A percentile compares a stretch with the other conserved stretches of the same genome.
Evolutionary conservation across 64 coral and sea anemone species (phyloP).

Genomic region (Actinia tenebrosa): DNA sequence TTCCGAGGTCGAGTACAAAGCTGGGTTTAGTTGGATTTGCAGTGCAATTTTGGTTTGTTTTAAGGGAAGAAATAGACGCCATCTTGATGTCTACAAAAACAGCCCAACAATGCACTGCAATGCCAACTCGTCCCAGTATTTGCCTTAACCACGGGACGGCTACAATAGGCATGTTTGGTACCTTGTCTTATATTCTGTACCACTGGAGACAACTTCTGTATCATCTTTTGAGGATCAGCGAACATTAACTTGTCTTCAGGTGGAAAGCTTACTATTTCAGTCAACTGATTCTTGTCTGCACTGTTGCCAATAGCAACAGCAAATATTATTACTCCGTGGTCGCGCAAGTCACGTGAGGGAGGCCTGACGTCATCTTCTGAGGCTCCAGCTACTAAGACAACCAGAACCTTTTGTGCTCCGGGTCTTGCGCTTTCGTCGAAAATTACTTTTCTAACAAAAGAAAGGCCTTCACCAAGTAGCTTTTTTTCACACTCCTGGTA

Average conservation of each 20-base stretch:
- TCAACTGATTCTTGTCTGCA: constrained; percentile 18
- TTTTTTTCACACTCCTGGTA: not conserved
- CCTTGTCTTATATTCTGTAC: constrained; percentile 49
- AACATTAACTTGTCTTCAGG: constrained; percentile 8
- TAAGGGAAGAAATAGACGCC: too few species aligned
- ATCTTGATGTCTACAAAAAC: too few species aligned
- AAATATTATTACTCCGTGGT: constrained; percentile 45
- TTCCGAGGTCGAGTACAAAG: too few species aligned
- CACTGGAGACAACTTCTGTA: constrained; percentile 15
- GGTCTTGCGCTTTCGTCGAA: constrained; percentile 44
- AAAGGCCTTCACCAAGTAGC: constrained; percentile 11
- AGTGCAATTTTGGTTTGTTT: not conserved
- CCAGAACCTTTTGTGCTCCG: constrained; percentile 30
- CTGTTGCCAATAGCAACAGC: constrained; percentile 16
- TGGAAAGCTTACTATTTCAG: constrained; percentile 23
- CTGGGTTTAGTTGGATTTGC: too few species aligned
- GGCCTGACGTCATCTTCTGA: constrained; percentile 30
- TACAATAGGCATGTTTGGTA: not conserved
- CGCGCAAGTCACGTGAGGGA: constrained; percentile 32
- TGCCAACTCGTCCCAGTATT: too few species aligned
- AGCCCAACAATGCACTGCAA: too few species aligned
- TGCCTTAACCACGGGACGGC: not conserved
- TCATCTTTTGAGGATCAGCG: not conserved
- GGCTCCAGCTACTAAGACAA: constrained; percentile 19
- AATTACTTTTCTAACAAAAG: constrained; percentile 3